phyloP scores from a whole-genome alignment of 2,797 vertebrate species.

The Eremophila alpestris region DNA sequence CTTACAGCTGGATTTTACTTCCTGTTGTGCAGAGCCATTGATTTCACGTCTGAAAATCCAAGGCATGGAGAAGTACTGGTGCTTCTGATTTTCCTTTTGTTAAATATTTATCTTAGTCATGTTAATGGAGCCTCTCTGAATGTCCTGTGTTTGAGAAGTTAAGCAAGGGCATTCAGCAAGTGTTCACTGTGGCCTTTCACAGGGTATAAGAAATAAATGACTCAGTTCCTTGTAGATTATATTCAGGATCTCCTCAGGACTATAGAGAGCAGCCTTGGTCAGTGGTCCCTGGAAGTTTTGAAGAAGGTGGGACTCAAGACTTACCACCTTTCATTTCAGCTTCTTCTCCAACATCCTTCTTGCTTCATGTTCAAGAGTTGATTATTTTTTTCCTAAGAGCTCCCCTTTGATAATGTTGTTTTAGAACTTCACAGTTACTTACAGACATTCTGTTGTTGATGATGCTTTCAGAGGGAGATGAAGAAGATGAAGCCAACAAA shows the following conservation, averaged over 20 bases:
- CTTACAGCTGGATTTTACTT: neutral
- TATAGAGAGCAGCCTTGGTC: neutral
- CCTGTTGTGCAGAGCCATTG: neutral
- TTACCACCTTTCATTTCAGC: neutral
- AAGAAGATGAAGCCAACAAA: constrained; percentile 99
- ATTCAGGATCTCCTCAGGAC: neutral
- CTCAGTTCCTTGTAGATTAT: neutral
- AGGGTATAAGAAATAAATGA: neutral
- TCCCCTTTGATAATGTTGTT: neutral
- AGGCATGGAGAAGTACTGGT: neutral
- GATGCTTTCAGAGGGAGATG: constrained; percentile 89
- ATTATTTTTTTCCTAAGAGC: neutral
- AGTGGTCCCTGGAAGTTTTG: neutral
- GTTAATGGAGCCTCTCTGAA: neutral
- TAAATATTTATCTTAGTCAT: neutral
- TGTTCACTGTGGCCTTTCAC: neutral
- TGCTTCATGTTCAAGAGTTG: neutral
- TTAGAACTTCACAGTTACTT: neutral
- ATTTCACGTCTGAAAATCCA: neutral
- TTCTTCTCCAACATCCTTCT: neutral
- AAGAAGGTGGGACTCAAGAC: neutral
- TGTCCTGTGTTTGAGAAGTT: neutral
- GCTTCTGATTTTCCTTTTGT: neutral
- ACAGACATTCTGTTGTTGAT: neutral
- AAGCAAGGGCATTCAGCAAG: neutral